These are phyloP conservation scores for Empidonax traillii DNA, from an alignment of 2,113 vertebrate genomes.

Conservation along the genomic window DNA sequence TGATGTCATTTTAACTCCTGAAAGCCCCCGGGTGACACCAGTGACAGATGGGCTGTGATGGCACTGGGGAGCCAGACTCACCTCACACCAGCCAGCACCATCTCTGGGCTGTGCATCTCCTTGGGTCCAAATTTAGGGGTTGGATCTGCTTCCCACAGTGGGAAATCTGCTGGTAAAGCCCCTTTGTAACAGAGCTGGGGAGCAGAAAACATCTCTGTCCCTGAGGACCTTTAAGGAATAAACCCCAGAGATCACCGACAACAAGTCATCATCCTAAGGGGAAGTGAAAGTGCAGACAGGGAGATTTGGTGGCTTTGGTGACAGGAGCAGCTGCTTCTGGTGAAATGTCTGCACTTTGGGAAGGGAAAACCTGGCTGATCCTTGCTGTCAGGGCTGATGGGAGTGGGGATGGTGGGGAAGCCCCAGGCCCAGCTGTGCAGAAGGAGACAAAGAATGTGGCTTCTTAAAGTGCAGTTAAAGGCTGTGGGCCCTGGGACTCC, in stretches of 20 bases:
- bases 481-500: not conserved
- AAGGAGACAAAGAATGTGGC: not conserved
- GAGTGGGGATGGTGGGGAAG: not conserved
- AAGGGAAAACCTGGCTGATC: not conserved
- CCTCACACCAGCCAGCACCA: rapidly evolving
- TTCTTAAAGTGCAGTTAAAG: not conserved
- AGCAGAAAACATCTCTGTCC: not conserved
- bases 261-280: not conserved
- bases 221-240: not conserved
- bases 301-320: not conserved
- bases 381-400: not conserved
- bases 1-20: conserved; percentile 30
- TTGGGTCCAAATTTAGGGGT: rapidly evolving
- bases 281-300: not conserved
- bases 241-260: not conserved
- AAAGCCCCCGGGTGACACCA: not conserved
- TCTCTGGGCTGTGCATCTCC: not conserved
- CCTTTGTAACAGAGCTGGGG: not conserved
- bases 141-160: not conserved
- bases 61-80: not conserved
- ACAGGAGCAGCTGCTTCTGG: not conserved
- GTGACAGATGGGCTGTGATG: not conserved
- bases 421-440: not conserved
- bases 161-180: not conserved
- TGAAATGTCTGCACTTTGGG: not conserved